Conservation (phyloP, 2,797 vertebrate genomes). For the Brotula barbata region DNA sequence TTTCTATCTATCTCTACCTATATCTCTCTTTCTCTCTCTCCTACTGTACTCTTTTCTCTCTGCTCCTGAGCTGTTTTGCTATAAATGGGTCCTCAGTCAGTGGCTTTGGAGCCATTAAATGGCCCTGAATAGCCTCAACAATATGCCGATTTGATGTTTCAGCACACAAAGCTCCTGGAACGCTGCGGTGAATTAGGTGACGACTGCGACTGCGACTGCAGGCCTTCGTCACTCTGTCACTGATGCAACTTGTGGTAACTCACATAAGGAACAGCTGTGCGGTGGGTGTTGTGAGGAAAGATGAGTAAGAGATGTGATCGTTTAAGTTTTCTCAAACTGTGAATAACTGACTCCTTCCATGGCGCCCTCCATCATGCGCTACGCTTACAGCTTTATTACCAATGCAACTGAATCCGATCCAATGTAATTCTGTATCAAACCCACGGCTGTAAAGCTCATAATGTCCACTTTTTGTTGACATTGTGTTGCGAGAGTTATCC, state of each 20-base stretch:
- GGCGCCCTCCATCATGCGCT: too few relatives aligned
- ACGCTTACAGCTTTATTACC: too few relatives aligned
- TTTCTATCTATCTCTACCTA: background rate
- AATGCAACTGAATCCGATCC: too few relatives aligned
- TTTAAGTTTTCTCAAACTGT: too few relatives aligned
- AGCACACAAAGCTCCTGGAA: constrained; percentile 15
- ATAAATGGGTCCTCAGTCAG: constrained; percentile 54
- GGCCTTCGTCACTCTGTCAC: constrained; percentile 22
- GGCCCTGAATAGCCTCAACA: constrained; percentile 38
- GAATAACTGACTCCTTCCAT: too few relatives aligned
- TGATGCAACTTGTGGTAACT: constrained; percentile 54
- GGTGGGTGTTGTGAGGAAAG: constrained; percentile 15
- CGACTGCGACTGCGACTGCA: background rate
- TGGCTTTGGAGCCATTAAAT: constrained; percentile 52
- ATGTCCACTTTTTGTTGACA: too few relatives aligned
- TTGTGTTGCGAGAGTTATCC: too few relatives aligned
- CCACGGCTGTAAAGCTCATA: too few relatives aligned
- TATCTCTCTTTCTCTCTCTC: background rate
- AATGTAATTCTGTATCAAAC: too few relatives aligned
- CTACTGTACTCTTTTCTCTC: too few relatives aligned
- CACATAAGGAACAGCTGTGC: constrained; percentile 20
- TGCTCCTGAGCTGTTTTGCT: constrained; percentile 26
- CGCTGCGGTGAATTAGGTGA: constrained; percentile 18
- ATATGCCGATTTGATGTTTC: constrained; percentile 40
- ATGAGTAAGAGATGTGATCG: constrained; percentile 29